These are phyloP conservation scores for Lampropteryx suffumata DNA, from an alignment of 2,888 invertebrate species.

Conservation along the genomic window DNA sequence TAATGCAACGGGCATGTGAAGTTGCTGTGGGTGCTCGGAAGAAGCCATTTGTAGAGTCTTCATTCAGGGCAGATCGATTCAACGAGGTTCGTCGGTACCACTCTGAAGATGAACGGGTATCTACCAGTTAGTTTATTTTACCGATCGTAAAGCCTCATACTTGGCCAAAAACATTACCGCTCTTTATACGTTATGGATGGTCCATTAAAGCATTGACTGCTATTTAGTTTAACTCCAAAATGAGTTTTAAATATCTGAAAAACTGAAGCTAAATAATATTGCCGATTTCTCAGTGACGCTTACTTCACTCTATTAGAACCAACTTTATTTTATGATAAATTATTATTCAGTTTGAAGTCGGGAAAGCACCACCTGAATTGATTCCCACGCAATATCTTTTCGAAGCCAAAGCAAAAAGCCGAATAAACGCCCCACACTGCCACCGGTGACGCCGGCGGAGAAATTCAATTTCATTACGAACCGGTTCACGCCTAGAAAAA, in stretches of 20 bases:
- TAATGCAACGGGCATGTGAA: constrained; percentile 71
- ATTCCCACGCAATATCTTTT: constrained; percentile 79
- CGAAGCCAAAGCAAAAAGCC: constrained; percentile 71
- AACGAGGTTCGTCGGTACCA: constrained; percentile 52
- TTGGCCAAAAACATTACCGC: too few species aligned
- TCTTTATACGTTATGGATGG: too few species aligned
- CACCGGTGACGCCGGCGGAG: constrained; percentile 49
- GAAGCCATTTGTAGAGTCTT: constrained; percentile 55
- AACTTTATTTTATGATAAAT: constrained; percentile 55
- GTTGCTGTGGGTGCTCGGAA: constrained; percentile 58
- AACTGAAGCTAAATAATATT: constrained; percentile 24
- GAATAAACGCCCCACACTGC: constrained; percentile 56
- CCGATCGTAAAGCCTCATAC: neutral
- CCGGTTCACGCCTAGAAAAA: constrained; percentile 50
- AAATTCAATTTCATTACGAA: constrained; percentile 75
- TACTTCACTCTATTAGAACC: constrained; percentile 41
- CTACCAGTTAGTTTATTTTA: constrained; percentile 39
- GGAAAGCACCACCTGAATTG: constrained; percentile 69
- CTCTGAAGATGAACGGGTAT: constrained; percentile 68
- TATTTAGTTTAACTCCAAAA: too few species aligned
- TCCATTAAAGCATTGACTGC: too few species aligned
- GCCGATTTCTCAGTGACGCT: constrained; percentile 32
- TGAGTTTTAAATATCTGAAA: too few species aligned
- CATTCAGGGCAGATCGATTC: constrained; percentile 46
- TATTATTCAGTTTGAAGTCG: constrained; percentile 61